phyloP scores from a whole-genome alignment of 2,888 invertebrate genomes.

The Portevinia maculata region DNA sequence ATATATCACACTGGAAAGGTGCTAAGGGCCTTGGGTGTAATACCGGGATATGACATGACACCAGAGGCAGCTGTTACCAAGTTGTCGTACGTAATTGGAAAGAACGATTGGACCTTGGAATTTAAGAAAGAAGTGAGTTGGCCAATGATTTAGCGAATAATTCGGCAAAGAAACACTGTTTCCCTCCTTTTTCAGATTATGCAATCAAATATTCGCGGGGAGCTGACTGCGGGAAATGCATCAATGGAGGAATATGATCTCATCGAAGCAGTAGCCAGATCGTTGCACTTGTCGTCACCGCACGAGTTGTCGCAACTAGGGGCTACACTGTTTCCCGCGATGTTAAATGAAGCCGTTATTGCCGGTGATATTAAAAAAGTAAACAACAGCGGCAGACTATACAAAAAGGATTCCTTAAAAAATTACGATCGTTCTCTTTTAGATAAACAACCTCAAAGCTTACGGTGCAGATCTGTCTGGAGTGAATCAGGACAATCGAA shows the following conservation, averaged over 20 bases:
- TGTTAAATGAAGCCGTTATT: constrained; percentile 87
- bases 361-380: constrained; percentile 84
- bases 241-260: constrained; percentile 84
- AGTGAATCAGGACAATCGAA: constrained; percentile 89
- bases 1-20: constrained; percentile 93
- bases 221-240: constrained; percentile 85
- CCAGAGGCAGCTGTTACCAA: constrained; percentile 97
- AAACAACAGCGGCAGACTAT: constrained; percentile 76
- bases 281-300: constrained; percentile 84
- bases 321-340: constrained; percentile 87
- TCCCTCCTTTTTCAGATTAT: constrained; percentile 86
- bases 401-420: neutral
- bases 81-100: constrained; percentile 93
- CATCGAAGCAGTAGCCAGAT: constrained; percentile 85
- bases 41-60: constrained; percentile 85
- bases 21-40: constrained; percentile 79
- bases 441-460: constrained; percentile 80
- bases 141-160: too few relatives aligned
- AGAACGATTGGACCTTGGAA: constrained; percentile 86
- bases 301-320: constrained; percentile 85
- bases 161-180: too few relatives aligned
- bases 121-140: constrained; percentile 86
- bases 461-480: constrained; percentile 90
- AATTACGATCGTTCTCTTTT: neutral
- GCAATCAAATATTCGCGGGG: constrained; percentile 90